Evolutionary conservation across 2,888 invertebrate species (phyloP), one percentile per base, ranked within the genome.

Genomic region (Girardia tigrina): DNA sequence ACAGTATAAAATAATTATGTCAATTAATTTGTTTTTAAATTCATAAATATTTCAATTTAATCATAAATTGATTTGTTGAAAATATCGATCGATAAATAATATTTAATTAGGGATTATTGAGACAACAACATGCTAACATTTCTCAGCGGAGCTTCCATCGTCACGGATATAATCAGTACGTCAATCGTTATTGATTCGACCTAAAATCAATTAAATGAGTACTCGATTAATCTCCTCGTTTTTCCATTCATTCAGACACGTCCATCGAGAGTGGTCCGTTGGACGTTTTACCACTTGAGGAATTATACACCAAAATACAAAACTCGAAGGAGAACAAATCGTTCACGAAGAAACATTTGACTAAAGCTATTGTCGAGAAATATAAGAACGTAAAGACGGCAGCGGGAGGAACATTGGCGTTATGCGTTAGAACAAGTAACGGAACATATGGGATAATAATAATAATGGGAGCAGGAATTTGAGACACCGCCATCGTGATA

Each of bases 321-420:
- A 73, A 56, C 74, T 29, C 27, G 8, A 42, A 42, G 12, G 28
- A 26, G n/a, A 29, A 70, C 26, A 74, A 74, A 23, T 74, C 74
- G 16, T 23, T 74, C 20, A 28, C 69, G n/a, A 74, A 74, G 71
- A 42, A 69, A 28, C 69, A 74, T 29, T 42, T 74, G n/a, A 74
- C 69, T 16, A 29, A 4, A 26, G 56, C 26, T 12, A 26, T 74
- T 28, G 27, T 74, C 0, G 36, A 29, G 1, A 74, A 74, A 26
- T 69, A 56, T 42, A 74, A 74, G 27, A 56, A 74, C 20, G 26
- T 27, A 14, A 74, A 74, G n/a, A 74, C 74, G 1, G n/a, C 4
- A n/a, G 2, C 2, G 23, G 71, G 71, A n/a, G 71, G 71, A 12
- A 12, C 71, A 2, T 26, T 71, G 26, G 71, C 71, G 23, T 71